Percentiles rank a stretch among this genome's conserved stretches.
phyloP scores from a whole-genome alignment of 2,797 vertebrate genomes.

The Eutrigla gurnardus region DNA sequence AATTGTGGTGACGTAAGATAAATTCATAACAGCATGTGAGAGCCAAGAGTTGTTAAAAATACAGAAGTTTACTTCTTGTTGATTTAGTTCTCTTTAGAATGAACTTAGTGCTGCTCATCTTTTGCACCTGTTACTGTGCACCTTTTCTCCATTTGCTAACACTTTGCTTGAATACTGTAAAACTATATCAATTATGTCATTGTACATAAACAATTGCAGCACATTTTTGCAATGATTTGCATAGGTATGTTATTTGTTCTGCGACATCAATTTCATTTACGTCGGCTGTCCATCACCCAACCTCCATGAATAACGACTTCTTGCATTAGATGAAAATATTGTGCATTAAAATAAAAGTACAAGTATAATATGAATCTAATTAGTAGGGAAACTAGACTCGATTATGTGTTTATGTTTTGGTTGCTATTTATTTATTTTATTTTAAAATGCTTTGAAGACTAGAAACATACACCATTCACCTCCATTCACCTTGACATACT shows the following conservation, averaged over 20 bases:
- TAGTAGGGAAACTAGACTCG: neutral
- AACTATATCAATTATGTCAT: no score
- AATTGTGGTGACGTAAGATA: constrained; percentile 3
- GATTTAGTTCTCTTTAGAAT: neutral
- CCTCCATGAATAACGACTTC: no score
- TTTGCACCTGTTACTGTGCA: no score
- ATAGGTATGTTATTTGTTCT: no score
- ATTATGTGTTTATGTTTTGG: neutral
- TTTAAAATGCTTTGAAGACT: neutral
- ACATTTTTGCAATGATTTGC: no score
- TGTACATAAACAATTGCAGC: no score
- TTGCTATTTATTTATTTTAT: neutral
- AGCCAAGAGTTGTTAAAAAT: constrained; percentile 6
- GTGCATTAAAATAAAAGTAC: no score
- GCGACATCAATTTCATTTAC: no score
- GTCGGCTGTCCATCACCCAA: no score
- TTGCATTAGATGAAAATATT: no score
- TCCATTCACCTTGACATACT: neutral
- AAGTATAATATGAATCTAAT: neutral
- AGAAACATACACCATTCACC: neutral
- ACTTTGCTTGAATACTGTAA: no score
- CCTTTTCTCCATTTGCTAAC: neutral
- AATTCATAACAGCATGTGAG: constrained; percentile 7
- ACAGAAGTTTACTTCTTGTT: neutral
- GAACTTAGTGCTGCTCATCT: neutral